Percentiles rank a stretch among this genome's conserved stretches.
Conservation (phyloP, 2,888 invertebrate genomes). For the Morinoia aosen region DNA sequence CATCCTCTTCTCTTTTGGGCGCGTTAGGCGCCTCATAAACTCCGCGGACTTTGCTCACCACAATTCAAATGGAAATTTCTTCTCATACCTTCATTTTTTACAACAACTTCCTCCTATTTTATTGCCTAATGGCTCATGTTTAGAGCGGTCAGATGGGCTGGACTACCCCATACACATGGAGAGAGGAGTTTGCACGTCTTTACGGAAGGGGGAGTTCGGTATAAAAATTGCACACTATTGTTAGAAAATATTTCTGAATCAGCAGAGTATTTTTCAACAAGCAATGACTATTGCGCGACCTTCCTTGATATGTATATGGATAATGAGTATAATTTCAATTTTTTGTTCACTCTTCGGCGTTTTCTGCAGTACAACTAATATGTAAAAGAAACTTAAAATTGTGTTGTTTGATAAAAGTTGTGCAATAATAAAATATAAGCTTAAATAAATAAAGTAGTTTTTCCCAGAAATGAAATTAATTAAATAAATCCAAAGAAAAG, state of each 20-base stretch:
- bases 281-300: background rate
- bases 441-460: too few species aligned
- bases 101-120: background rate
- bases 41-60: background rate
- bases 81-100: background rate
- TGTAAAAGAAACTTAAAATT: too few species aligned
- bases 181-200: background rate
- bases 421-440: too few species aligned
- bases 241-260: background rate
- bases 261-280: background rate
- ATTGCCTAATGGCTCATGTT: background rate
- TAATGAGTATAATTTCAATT: background rate
- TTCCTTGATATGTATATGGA: background rate
- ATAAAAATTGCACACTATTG: background rate
- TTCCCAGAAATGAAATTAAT: too few species aligned
- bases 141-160: background rate
- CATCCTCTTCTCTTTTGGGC: background rate
- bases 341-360: background rate
- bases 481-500: too few species aligned
- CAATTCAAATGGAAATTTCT: conserved; percentile 48
- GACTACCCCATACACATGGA: background rate
- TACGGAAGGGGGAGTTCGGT: background rate
- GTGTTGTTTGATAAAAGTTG: too few species aligned
- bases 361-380: background rate
- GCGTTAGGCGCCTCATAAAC: conserved; percentile 24